These are phyloP conservation scores for Xenus cinereus DNA, from an alignment of 2,113 vertebrate species.

Conservation along the genomic window DNA sequence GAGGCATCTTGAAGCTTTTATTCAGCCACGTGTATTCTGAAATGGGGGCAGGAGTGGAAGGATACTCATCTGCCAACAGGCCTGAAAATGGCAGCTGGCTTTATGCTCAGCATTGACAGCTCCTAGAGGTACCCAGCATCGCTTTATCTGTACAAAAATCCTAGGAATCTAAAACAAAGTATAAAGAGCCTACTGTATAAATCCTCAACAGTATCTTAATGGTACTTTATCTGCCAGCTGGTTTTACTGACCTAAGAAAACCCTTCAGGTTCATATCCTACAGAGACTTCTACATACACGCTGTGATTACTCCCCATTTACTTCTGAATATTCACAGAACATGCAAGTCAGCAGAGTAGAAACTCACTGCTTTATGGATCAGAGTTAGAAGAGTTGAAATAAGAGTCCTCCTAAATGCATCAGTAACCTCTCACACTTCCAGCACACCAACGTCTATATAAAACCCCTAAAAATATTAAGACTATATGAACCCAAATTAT, in stretches of 20 bases:
- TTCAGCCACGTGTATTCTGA: neutral
- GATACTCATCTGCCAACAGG: neutral
- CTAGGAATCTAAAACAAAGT: neutral
- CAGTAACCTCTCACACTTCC: neutral
- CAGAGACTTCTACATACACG: neutral
- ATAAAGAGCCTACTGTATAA: neutral
- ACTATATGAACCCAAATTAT: neutral
- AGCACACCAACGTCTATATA: neutral
- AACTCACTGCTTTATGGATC: neutral
- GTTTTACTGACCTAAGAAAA: neutral
- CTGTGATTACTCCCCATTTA: neutral
- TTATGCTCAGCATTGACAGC: neutral
- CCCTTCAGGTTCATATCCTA: neutral
- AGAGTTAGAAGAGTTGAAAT: neutral
- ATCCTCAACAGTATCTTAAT: neutral
- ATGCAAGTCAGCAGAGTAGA: neutral
- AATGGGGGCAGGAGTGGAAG: neutral
- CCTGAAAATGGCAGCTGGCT: neutral
- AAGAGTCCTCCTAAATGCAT: neutral
- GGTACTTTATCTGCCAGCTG: neutral
- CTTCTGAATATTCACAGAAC: neutral
- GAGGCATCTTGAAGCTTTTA: neutral
- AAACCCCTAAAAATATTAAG: neutral
- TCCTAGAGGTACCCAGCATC: neutral
- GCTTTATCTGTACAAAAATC: neutral